Evolutionary conservation across 2,888 invertebrate genomes (phyloP).

Genomic region (Cataglyphis altisquamis): DNA sequence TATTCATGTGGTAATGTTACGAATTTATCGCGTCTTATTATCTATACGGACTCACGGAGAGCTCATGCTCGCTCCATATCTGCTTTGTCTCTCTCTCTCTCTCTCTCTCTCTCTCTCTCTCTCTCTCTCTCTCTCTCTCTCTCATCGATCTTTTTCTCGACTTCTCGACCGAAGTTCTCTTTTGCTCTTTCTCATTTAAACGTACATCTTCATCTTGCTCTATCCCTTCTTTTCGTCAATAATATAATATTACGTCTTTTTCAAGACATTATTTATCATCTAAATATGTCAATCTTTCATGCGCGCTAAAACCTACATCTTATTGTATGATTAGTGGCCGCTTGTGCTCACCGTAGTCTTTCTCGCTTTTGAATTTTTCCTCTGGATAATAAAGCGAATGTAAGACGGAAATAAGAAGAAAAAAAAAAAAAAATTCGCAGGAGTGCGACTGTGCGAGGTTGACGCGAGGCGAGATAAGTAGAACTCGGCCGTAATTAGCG

Average conservation of each 20-base stretch:
- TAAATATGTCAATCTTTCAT: background rate
- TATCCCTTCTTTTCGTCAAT: background rate
- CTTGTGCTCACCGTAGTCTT: background rate
- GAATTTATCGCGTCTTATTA: constrained; percentile 80
- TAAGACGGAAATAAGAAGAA: background rate
- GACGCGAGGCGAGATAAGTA: constrained; percentile 48
- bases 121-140: background rate
- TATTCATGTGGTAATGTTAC: constrained; percentile 76
- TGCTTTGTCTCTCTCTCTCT: constrained; percentile 26
- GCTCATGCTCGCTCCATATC: constrained; percentile 61
- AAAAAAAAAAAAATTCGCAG: background rate
- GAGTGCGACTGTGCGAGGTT: constrained; percentile 34
- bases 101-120: constrained; percentile 15
- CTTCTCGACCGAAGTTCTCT: constrained; percentile 13
- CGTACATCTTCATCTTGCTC: constrained; percentile 3
- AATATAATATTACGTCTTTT: constrained; percentile 9
- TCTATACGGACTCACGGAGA: constrained; percentile 72
- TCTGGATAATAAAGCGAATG: constrained; percentile 19
- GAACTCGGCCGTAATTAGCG: constrained; percentile 54
- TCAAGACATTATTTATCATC: background rate
- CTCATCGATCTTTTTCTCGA: constrained; percentile 44
- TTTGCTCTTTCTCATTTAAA: constrained; percentile 33
- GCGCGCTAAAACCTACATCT: background rate
- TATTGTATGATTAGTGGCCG: background rate
- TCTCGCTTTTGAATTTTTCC: constrained; percentile 1